Evolutionary conservation across 2,888 invertebrate species (phyloP), one percentile per base, ranked within the genome.

Genomic region (Parapristionchus giblindavisi): DNA sequence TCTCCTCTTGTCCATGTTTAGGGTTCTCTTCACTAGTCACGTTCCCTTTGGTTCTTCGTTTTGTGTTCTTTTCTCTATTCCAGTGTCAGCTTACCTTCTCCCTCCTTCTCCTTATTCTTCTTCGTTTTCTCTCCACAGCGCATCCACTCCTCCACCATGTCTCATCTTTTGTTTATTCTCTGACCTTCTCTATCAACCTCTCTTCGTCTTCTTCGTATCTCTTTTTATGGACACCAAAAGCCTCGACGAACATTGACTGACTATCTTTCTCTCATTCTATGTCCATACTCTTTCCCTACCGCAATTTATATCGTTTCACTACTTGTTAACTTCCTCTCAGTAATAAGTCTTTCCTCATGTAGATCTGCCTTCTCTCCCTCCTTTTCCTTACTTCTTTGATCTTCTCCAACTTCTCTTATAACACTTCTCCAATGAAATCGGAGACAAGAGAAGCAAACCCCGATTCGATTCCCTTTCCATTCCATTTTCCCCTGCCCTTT

Each of bases 131-230:
- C 71, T 21, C 54, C 34, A 32, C 29, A 40, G 54, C 56, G 54
- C 52, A 52, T 54, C 68, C 2, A 27, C 51, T 58, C 58, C 14
- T 56, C 56, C 52, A 21, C 6, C 32, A 21, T n/a, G 43, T 56
- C 38, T 63, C 63, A 29, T 63, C 63, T 52, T 63, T 68, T 68
- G 68, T 68, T 68, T 68, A 68, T 68, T 68, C 68, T 68, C 68
- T 68, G 36, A 27, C 68, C n/a, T 54, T 6, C 11, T 61, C 36
- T 17, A 14, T 6, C 58, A 34, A 43, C 40, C 71, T 51, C 71
- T 56, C 43, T 71, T 56, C 58, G 32, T 36, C 40, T 40, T n/a
- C 71, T 36, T 8, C 71, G 34, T 24, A 65, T 65, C 63, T 65
- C 63, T 43, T 40, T 43, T 65, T 43, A 65, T 40, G 17, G 27